A percentile compares a stretch with the other conserved stretches of the same genome.
phyloP scores from a whole-genome alignment of 1,140 invertebrate species.

The Philotrypesis tridentata region DNA sequence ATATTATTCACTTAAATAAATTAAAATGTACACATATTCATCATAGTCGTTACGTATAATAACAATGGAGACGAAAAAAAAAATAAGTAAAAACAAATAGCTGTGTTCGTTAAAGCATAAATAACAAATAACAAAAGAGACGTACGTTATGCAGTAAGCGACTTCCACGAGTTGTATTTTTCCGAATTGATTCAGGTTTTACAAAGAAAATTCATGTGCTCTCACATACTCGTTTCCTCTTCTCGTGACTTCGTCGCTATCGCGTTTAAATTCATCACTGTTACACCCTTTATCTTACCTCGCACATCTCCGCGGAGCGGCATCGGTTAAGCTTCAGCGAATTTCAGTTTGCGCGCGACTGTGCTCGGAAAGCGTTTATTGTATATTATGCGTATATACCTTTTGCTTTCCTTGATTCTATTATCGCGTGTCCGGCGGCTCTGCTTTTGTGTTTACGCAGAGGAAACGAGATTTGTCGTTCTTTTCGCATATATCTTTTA shows the following conservation, averaged over 20 bases:
- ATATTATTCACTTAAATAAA: conserved; percentile 39
- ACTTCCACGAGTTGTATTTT: conserved; percentile 37
- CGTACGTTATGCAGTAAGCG: conserved; percentile 32
- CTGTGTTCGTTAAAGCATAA: conserved; percentile 41
- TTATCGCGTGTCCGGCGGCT: background rate
- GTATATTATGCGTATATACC: background rate
- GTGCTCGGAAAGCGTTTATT: background rate
- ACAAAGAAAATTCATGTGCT: conserved; percentile 25
- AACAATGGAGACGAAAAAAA: conserved; percentile 30
- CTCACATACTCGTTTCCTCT: background rate
- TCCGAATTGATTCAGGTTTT: conserved; percentile 29
- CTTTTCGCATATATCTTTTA: background rate
- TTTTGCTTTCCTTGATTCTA: background rate
- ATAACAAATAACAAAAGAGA: conserved; percentile 47
- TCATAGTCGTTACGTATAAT: conserved; percentile 35
- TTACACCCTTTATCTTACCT: background rate
- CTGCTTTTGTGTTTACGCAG: background rate
- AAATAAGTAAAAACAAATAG: conserved; percentile 31
- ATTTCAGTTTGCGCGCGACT: conserved; percentile 22
- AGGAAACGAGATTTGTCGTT: conserved; percentile 24
- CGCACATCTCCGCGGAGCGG: conserved; percentile 7
- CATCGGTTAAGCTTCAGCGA: conserved; percentile 2
- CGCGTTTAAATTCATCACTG: background rate
- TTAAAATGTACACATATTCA: conserved; percentile 41
- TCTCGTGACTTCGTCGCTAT: background rate